A percentile compares a stretch with the other conserved stretches of the same genome.
Evolutionary conservation across 2,888 invertebrate genomes (phyloP).

Genomic region (Cantharis rufa): DNA sequence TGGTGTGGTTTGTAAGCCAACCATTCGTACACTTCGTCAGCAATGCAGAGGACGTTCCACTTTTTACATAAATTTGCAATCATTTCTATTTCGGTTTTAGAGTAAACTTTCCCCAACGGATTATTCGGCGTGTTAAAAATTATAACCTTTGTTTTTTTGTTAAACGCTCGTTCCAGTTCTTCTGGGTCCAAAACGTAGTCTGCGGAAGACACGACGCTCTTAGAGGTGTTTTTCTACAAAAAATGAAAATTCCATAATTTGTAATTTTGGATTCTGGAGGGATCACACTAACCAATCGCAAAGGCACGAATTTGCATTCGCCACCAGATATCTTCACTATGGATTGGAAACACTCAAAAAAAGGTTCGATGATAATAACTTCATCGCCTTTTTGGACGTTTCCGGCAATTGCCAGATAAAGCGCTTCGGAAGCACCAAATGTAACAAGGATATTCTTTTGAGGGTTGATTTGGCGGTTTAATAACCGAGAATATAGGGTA

Average conservation of each 20-base stretch:
- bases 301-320: conserved; percentile 81
- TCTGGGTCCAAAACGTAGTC: conserved; percentile 88
- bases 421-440: conserved; percentile 91
- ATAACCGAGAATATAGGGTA: conserved; percentile 81
- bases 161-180: conserved; percentile 82
- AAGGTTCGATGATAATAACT: conserved; percentile 97
- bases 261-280: neutral
- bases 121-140: conserved; percentile 98
- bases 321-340: conserved; percentile 92
- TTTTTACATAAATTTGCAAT: conserved; percentile 91
- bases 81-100: conserved; percentile 66
- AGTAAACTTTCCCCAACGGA: conserved; percentile 92
- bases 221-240: neutral
- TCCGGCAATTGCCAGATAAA: conserved; percentile 82
- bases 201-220: conserved; percentile 65
- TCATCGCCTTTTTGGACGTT: conserved; percentile 87
- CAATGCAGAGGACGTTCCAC: conserved; percentile 87
- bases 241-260: neutral
- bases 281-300: conserved; percentile 72
- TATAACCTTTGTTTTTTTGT: conserved; percentile 87
- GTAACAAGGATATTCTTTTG: conserved; percentile 87
- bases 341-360: conserved; percentile 96
- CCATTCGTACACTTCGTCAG: conserved; percentile 99
- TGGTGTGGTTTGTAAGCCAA: conserved; percentile 81
- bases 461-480: conserved; percentile 77